These are phyloP conservation scores for Grantiella picta DNA, from an alignment of 2,113 vertebrate genomes.

Conservation along the genomic window DNA sequence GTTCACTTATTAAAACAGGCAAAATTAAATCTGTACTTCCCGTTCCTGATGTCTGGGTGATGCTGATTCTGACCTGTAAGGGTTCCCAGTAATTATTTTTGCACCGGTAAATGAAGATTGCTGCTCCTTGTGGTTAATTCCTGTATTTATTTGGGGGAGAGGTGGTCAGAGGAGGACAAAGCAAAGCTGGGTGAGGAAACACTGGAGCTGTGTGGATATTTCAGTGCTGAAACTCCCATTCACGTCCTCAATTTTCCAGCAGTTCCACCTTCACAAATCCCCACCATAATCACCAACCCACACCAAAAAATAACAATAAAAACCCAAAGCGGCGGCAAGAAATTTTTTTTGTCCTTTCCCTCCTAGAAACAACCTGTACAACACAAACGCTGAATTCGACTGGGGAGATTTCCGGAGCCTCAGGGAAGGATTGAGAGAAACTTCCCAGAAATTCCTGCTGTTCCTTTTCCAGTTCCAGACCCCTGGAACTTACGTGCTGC, in stretches of 20 bases:
- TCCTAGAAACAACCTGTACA: slow-evolving; percentile 84
- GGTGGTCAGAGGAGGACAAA: not conserved
- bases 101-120: not conserved
- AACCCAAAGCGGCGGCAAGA: no score
- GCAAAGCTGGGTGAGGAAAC: not conserved
- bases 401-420: slow-evolving; percentile 84
- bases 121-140: not conserved
- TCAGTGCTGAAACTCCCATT: not conserved
- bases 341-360: not conserved
- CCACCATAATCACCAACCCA: not conserved
- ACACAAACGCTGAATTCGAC: slow-evolving; percentile 83
- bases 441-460: slow-evolving; percentile 53
- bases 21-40: not conserved
- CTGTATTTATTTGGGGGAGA: not conserved
- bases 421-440: slow-evolving; percentile 64
- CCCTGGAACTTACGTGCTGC: slow-evolving; percentile 83
- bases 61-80: not conserved
- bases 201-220: not conserved
- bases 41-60: not conserved
- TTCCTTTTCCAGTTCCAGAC: slow-evolving; percentile 78
- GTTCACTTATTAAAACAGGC: not conserved
- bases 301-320: no score
- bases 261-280: not conserved
- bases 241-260: not conserved
- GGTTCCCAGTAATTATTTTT: not conserved